Evolutionary conservation across 2,888 invertebrate species (phyloP), one percentile per base, ranked within the genome.

Genomic region (Rotaria sp.): DNA sequence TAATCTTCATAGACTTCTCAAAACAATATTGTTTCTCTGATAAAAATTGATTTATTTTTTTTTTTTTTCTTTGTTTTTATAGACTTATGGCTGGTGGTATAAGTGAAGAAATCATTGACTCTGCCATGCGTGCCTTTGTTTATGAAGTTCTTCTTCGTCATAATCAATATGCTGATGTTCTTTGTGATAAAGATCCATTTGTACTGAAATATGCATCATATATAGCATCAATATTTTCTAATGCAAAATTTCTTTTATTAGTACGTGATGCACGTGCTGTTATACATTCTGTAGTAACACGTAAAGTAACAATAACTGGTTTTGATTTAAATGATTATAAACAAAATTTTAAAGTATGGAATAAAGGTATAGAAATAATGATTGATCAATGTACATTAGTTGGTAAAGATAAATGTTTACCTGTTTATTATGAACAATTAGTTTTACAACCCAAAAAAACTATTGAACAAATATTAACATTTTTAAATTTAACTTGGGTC

Each of bases 131-230:
- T 38, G 84, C 87, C 1, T 87, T 87, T 55, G 48, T 87, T n/a
- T 59, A 45, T 38, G 87, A 87, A 85, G 45, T 87, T 67, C 41
- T 87, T 24, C 52, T 59, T 52, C 55, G 55, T 26, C 87, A 87
- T 84, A 98, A 97, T 75, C 96, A 96, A 90, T 95, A 96, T 50
- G 97, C 98, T 86, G 94, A 95, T 87, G 93, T 97, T 85, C 94
- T 98, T 88, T 99, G 99, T 93, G 99, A 99, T 93, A 99, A 99
- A 92, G 99, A 99, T 92, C 99, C 99, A 85, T 94, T 99, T 88
- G 97, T 97, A 87, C 93, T 99, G 89, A 97, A 97, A 92, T 96
- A 96, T 93, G 96, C 96, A 90, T 94, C 95, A 86, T 98, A 96
- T 92, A 94, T 99, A 89, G 94, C 95, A 88, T 95, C 96, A 90